Evolutionary conservation across 2,113 vertebrate genomes (phyloP).

Genomic region (Xiphias gladius): DNA sequence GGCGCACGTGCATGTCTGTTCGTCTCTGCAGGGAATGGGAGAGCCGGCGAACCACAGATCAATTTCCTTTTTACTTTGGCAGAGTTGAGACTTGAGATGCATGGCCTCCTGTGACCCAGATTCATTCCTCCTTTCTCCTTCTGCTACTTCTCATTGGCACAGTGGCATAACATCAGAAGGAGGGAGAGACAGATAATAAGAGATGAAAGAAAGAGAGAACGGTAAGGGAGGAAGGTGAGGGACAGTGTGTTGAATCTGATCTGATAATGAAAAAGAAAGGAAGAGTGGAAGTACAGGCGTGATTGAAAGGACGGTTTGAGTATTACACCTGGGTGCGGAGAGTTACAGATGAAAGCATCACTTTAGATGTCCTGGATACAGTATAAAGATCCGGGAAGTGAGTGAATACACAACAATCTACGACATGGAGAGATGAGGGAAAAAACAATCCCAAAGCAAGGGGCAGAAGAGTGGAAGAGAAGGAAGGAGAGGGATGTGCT

Average conservation of each 20-base stretch:
- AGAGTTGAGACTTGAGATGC: constrained; percentile 84
- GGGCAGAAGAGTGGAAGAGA: background rate
- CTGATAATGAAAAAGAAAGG: constrained; percentile 33
- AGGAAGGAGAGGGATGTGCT: background rate
- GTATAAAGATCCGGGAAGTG: constrained; percentile 3
- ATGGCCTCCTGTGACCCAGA: constrained; percentile 86
- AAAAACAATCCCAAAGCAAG: constrained; percentile 1
- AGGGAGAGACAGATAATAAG: constrained; percentile 39
- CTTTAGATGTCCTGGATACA: background rate
- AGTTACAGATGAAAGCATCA: constrained; percentile 20
- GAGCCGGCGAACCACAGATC: constrained; percentile 69
- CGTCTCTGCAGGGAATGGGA: constrained; percentile 43
- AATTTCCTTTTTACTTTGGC: constrained; percentile 81
- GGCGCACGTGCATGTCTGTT: background rate
- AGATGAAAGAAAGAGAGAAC: constrained; percentile 30
- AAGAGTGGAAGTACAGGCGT: constrained; percentile 4
- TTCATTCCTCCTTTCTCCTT: constrained; percentile 76
- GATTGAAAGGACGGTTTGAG: constrained; percentile 41
- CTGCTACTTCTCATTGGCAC: constrained; percentile 74
- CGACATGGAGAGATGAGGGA: background rate
- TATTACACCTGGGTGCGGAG: constrained; percentile 26
- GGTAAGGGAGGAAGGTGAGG: constrained; percentile 2
- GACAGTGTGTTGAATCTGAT: constrained; percentile 14
- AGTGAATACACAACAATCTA: background rate
- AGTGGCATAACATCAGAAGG: constrained; percentile 65